phyloP scores from a whole-genome alignment of 2,888 invertebrate genomes.

The Uropetala carovei region DNA sequence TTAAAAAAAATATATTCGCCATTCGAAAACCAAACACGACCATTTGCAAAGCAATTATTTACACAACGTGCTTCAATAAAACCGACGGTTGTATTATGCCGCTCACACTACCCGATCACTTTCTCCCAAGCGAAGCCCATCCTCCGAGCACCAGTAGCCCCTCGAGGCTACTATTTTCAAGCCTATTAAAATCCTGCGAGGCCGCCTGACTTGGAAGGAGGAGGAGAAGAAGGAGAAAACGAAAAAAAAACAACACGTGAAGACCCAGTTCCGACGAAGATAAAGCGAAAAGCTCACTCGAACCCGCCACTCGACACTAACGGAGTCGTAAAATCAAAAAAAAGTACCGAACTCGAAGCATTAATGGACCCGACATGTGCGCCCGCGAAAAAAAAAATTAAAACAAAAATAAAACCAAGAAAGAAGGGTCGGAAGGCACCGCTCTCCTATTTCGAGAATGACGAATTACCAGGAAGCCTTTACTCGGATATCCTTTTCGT shows the following conservation, averaged over 20 bases:
- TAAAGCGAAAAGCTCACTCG: not conserved
- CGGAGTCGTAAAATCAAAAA: not conserved
- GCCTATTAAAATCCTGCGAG: conserved; percentile 8
- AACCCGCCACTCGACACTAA: not conserved
- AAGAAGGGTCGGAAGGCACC: not conserved
- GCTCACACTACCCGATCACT: not conserved
- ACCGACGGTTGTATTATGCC: not conserved
- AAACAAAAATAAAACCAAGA: not conserved
- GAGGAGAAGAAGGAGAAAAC: not conserved
- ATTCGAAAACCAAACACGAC: not conserved
- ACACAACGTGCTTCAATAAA: not conserved
- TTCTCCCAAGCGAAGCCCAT: conserved; percentile 3
- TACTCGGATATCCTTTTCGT: not conserved
- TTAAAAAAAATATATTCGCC: not conserved
- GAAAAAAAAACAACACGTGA: not conserved
- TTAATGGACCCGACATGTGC: conserved; percentile 1
- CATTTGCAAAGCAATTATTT: not conserved
- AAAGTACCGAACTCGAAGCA: not conserved
- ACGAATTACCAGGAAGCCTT: conserved; percentile 31
- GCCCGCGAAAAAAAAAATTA: not conserved
- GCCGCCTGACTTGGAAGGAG: not conserved
- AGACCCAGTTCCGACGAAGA: conserved; percentile 1
- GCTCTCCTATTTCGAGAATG: conserved; percentile 35
- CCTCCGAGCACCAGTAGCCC: not conserved
- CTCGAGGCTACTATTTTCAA: conserved; percentile 32